Conservation (phyloP, 2,113 vertebrate species). For the Pholis gunnellus region DNA sequence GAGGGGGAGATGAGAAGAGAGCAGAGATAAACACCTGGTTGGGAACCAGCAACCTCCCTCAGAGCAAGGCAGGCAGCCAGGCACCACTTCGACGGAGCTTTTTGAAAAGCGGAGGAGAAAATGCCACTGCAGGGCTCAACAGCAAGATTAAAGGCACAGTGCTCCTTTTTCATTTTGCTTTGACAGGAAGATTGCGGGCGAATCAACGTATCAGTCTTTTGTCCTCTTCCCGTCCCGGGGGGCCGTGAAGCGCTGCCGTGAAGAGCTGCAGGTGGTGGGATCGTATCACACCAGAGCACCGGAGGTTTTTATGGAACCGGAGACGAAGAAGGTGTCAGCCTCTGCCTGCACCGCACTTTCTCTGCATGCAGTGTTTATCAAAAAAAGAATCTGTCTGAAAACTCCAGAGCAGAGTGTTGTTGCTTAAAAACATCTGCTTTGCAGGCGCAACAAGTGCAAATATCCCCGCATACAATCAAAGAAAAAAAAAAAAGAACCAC, state of each 20-base stretch:
- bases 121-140: constrained; percentile 60
- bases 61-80: constrained; percentile 62
- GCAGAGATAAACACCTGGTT: constrained; percentile 68
- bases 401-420: constrained; percentile 31
- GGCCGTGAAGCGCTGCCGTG: constrained; percentile 13
- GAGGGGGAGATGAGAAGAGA: constrained; percentile 21
- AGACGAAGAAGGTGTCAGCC: background rate
- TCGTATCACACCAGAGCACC: constrained; percentile 27
- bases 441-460: constrained; percentile 77
- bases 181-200: constrained; percentile 79
- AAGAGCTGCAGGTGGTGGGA: constrained; percentile 50
- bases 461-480: constrained; percentile 63
- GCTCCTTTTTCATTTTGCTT: constrained; percentile 66
- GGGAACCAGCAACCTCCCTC: constrained; percentile 70
- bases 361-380: background rate
- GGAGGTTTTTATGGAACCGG: background rate
- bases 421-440: constrained; percentile 71
- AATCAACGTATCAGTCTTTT: constrained; percentile 71
- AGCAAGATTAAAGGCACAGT: constrained; percentile 75
- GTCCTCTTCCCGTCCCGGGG: constrained; percentile 57
- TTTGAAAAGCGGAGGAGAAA: constrained; percentile 56
- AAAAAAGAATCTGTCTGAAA: constrained; percentile 5
- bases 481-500: constrained; percentile 16
- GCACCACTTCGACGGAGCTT: constrained; percentile 65
- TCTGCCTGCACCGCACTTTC: background rate